Conservation (phyloP, 1,140 invertebrate genomes). For the Ceratosolen fusciceps region DNA sequence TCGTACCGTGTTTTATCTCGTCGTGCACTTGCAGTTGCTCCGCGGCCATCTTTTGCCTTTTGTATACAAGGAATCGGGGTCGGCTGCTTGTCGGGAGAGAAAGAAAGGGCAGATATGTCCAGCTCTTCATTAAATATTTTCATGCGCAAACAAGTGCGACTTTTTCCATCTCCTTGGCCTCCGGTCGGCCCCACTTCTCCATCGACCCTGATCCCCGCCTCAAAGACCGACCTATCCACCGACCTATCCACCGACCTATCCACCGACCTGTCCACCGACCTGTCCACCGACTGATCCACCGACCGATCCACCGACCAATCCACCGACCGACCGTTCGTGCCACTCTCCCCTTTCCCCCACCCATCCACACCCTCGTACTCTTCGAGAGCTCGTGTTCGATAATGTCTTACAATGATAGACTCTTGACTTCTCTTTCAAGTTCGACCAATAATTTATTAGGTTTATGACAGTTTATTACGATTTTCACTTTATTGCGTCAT, state of each 20-base stretch:
- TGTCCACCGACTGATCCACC: neutral
- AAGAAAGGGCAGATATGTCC: neutral
- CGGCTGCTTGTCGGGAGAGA: neutral
- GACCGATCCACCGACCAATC: neutral
- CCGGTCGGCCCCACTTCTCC: neutral
- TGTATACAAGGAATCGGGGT: neutral
- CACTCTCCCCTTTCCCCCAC: neutral
- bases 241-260: no score
- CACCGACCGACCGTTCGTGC: neutral
- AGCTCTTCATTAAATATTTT: neutral
- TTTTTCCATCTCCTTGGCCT: conserved; percentile 10
- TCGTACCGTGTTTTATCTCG: conserved; percentile 39
- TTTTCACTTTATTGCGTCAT: no score
- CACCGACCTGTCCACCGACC: neutral
- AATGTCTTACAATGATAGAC: no score
- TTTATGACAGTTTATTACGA: no score
- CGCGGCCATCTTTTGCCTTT: neutral
- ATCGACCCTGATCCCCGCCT: no score
- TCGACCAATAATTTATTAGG: no score
- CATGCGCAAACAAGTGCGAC: conserved; percentile 28
- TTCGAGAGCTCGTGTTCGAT: no score
- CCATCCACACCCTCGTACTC: no score
- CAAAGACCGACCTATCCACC: no score
- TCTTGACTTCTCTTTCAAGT: no score
- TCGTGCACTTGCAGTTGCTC: neutral